Base-by-base conservation (phyloP, 2,888 invertebrate species). In the Xestia c-nigrum region DNA sequence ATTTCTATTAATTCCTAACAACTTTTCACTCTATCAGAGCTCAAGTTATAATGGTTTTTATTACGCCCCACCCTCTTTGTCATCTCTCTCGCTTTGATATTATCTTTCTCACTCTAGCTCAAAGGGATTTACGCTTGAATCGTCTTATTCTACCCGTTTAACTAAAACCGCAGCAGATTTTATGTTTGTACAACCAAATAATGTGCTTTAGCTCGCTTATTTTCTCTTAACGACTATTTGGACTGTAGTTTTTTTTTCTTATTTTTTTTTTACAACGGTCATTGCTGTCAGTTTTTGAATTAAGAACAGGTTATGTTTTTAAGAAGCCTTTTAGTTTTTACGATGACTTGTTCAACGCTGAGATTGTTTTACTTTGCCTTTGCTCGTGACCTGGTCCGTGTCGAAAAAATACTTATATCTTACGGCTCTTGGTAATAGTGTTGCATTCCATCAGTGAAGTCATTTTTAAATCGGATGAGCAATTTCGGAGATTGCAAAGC, bases 21-120 rank as follows among this genome's bases (percentile, higher is more conserved):
- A 75, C 12, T 74, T 84, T 80, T 75, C 55, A 47, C 40, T 21
- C n/a, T 7, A 21, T 9, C 31, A 76, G 67, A 78, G 87, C 38
- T 86, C 85, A 72, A 10, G 6, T 68, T 84, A 43, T 16, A 1
- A 10, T 87, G 90, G 89, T 55, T 40, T 65, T 50, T 70, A n/a
- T 31, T 66, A 89, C 88, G 92, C 92, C 90, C 93, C 93, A 91
- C 94, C 94, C 91, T 87, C 80, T 84, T 87, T 83, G 83, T 87
- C 69, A 74, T 80, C 80, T 50, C 52, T 93, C 92, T 90, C 91
- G 66, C 81, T 93, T 88, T 80, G 9, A 59, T 70, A 59, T 87
- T 68, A n/a, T 81, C 70, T 82, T 61, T 91, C 91, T 89, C 89
- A 50, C 77, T 91, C 87, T 71, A 70, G 19, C 89, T 76, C 65